Base-by-base conservation (phyloP, 37 sponge, comb jelly and placozoan species). In the Sycon ciliatum region DNA sequence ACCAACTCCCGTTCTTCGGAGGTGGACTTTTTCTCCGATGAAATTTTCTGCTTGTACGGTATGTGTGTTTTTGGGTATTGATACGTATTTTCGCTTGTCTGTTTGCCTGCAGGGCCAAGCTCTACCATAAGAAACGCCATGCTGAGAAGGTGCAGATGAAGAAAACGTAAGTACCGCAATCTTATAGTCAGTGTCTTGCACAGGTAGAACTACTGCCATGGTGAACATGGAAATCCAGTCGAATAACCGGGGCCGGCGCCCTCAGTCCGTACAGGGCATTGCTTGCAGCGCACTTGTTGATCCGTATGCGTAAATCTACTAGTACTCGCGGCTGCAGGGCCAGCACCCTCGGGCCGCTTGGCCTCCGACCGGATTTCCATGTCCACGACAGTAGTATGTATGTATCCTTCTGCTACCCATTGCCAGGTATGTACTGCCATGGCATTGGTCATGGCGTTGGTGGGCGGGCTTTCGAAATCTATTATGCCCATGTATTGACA, bases 121-220 rank as follows among this genome's bases (percentile, higher is more conserved):
- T 98, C 35, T 98, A 98, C 79, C 89, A 98, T 76, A 83, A 74
- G 60, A 83, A 98, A 76, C 69, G 99, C 28, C 87, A 76, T 68
- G 57, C 88, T 4, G 94, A 92, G 80, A 98, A 98, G 71, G 69
- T 98, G 5, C 79, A 78, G 57, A 93, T 98, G 91, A 86, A 87
- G 82, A 93, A 93, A 37, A 85, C 72, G 88, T 87, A 68, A 67
- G 36, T 13, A 20, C 29, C 4, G 7, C 18, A 30, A 67, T 32
- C 20, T 32, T 32, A 32, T 16, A n/a, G n/a, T 3, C 5, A 34
- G 42, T 2, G 7, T n/a, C n/a, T n/a, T n/a, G n/a, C n/a, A n/a
- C n/a, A n/a, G n/a, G n/a, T n/a, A n/a, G n/a, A n/a, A n/a, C n/a
- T n/a, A n/a, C n/a, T n/a, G n/a, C n/a, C n/a, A n/a, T n/a, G n/a